Conservation (phyloP, 2,797 vertebrate species). For the Choloepus didactylus region DNA sequence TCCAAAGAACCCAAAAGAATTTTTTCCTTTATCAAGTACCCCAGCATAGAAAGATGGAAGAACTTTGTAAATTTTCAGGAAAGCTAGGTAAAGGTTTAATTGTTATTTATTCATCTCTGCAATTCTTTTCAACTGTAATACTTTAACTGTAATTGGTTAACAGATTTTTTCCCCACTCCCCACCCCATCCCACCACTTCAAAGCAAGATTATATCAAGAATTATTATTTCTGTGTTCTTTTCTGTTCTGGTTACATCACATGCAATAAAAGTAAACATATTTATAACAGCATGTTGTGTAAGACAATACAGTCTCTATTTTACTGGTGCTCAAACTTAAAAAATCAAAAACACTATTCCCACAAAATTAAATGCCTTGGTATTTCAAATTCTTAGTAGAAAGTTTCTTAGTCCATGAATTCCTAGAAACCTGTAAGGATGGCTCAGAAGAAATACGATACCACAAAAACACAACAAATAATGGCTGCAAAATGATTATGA, state of each 20-base stretch:
- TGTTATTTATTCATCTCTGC: slow-evolving; percentile 65
- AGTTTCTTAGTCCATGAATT: slow-evolving; percentile 88
- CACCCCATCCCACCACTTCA: not conserved
- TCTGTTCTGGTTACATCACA: slow-evolving; percentile 75
- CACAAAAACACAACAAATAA: slow-evolving; percentile 82
- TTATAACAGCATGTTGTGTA: slow-evolving; percentile 78
- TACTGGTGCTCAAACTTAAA: slow-evolving; percentile 81
- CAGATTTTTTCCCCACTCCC: slow-evolving; percentile 68
- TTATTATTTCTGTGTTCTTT: slow-evolving; percentile 70
- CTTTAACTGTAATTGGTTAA: slow-evolving; percentile 72
- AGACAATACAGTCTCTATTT: slow-evolving; percentile 83
- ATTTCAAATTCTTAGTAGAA: slow-evolving; percentile 89
- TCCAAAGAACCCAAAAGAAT: slow-evolving; percentile 59
- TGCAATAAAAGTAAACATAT: slow-evolving; percentile 83
- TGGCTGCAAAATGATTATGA: slow-evolving; percentile 81
- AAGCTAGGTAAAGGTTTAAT: slow-evolving; percentile 17
- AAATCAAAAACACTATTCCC: slow-evolving; percentile 76
- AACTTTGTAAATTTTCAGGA: slow-evolving; percentile 59
- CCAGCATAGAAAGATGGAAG: slow-evolving; percentile 46
- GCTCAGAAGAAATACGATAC: slow-evolving; percentile 82
- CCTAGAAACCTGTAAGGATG: slow-evolving; percentile 91
- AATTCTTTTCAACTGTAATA: slow-evolving; percentile 54
- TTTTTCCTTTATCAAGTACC: not conserved
- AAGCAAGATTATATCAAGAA: slow-evolving; percentile 80
- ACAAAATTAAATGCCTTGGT: slow-evolving; percentile 85